These are phyloP conservation scores for Phoxinus phoxinus DNA, from an alignment of 2,113 vertebrate species.

Conservation along the genomic window DNA sequence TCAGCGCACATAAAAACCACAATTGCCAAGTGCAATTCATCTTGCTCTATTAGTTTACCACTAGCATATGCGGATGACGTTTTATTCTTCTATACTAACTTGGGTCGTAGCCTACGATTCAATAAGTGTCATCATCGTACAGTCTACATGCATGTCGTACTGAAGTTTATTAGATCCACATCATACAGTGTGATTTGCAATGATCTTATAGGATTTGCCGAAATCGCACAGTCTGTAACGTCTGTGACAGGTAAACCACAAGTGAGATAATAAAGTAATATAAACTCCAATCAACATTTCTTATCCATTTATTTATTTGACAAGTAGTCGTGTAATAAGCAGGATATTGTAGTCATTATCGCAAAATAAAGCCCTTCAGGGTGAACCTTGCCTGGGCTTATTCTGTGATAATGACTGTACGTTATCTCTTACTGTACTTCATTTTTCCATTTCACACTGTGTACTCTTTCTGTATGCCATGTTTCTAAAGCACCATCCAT, in stretches of 20 bases:
- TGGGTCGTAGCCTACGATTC: too few relatives aligned
- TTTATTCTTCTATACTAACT: too few relatives aligned
- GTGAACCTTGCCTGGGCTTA: not conserved
- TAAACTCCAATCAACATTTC: not conserved
- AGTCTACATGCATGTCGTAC: too few relatives aligned
- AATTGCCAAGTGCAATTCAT: too few relatives aligned
- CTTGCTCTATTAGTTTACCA: too few relatives aligned
- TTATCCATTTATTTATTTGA: constrained; percentile 1
- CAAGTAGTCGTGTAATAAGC: not conserved
- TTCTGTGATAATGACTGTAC: not conserved
- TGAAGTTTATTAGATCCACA: too few relatives aligned
- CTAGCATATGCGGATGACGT: too few relatives aligned
- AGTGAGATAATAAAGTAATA: not conserved
- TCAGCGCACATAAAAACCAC: too few relatives aligned
- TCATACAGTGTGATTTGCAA: too few relatives aligned
- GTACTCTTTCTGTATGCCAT: not conserved
- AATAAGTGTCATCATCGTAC: too few relatives aligned
- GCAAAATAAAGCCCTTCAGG: not conserved
- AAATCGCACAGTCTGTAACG: too few relatives aligned
- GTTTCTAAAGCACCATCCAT: not conserved
- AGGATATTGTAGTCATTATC: not conserved
- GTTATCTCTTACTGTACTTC: not conserved
- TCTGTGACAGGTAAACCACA: not conserved
- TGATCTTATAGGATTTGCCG: too few relatives aligned
- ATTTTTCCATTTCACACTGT: not conserved